These are phyloP conservation scores for Eudyptes chrysolophus DNA, from an alignment of 2,113 vertebrate species.

Conservation along the genomic window DNA sequence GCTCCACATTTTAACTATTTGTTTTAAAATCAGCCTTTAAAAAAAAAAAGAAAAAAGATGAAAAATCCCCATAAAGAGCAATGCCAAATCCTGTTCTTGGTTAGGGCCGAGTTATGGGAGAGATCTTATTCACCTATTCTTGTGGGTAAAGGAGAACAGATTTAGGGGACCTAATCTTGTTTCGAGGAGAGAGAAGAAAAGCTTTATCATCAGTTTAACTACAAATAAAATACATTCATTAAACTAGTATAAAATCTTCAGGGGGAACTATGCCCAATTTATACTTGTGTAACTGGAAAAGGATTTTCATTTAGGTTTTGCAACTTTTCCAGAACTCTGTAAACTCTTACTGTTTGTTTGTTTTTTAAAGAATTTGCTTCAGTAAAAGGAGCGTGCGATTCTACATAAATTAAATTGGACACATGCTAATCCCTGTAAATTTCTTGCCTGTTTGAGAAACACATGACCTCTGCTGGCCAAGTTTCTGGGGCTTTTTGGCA, in stretches of 20 bases:
- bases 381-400: not conserved
- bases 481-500: not conserved
- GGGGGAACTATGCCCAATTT: slow-evolving; percentile 5
- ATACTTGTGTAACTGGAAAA: not conserved
- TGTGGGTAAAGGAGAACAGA: not conserved
- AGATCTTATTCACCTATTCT: not conserved
- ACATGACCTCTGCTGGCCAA: not conserved
- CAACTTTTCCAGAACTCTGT: not conserved
- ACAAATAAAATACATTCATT: not conserved
- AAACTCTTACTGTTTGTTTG: not conserved
- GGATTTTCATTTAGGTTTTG: slow-evolving; percentile 5
- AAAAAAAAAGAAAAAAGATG: not conserved
- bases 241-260: not conserved
- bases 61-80: not conserved
- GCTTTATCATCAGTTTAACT: not conserved
- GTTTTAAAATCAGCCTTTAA: slow-evolving; percentile 51
- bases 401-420: not conserved
- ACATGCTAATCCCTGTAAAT: not conserved
- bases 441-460: not conserved
- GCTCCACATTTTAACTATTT: slow-evolving; percentile 61
- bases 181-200: not conserved
- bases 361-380: not conserved
- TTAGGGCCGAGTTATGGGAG: not conserved
- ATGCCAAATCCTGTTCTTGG: not conserved
- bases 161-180: not conserved